These are phyloP conservation scores for Callionymus lyra DNA, from an alignment of 2,113 vertebrate species.

Conservation along the genomic window DNA sequence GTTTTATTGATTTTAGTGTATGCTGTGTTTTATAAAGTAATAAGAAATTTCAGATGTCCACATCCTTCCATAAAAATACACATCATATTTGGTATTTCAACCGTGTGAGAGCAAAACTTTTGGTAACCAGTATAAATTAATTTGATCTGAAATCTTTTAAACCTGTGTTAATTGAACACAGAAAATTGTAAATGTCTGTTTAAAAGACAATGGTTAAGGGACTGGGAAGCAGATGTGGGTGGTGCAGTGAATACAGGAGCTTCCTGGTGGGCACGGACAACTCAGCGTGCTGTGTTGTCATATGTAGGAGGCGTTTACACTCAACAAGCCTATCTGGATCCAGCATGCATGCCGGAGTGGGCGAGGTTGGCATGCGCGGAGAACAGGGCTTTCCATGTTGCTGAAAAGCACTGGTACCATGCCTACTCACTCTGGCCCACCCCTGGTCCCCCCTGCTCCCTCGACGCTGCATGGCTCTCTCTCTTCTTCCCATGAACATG, in stretches of 20 bases:
- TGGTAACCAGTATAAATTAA: no score
- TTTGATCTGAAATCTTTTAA: no score
- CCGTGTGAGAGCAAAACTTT: no score
- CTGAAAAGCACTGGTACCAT: slow-evolving; percentile 38
- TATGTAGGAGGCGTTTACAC: slow-evolving; percentile 48
- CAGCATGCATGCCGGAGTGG: slow-evolving; percentile 41
- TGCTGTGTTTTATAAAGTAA: no score
- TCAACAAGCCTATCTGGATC: slow-evolving; percentile 31
- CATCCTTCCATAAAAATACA: no score
- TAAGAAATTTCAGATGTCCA: no score
- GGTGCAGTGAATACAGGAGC: slow-evolving; percentile 13
- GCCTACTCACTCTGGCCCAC: slow-evolving; percentile 28
- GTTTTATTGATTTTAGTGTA: no score
- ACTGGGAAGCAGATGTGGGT: background rate
- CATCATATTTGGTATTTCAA: no score
- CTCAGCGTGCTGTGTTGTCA: slow-evolving; percentile 23
- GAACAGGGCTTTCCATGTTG: slow-evolving; percentile 56
- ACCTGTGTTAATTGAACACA: no score
- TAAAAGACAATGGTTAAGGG: no score
- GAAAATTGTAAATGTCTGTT: no score
- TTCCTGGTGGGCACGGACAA: slow-evolving; percentile 36
- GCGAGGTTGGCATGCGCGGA: slow-evolving; percentile 50
- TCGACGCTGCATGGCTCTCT: slow-evolving; percentile 29
- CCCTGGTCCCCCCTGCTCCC: slow-evolving; percentile 10
- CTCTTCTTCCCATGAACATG: slow-evolving; percentile 64